Evolutionary conservation across 2,888 invertebrate species (phyloP), one percentile per base, ranked within the genome.

Genomic region (Myopa tessellatipennis): DNA sequence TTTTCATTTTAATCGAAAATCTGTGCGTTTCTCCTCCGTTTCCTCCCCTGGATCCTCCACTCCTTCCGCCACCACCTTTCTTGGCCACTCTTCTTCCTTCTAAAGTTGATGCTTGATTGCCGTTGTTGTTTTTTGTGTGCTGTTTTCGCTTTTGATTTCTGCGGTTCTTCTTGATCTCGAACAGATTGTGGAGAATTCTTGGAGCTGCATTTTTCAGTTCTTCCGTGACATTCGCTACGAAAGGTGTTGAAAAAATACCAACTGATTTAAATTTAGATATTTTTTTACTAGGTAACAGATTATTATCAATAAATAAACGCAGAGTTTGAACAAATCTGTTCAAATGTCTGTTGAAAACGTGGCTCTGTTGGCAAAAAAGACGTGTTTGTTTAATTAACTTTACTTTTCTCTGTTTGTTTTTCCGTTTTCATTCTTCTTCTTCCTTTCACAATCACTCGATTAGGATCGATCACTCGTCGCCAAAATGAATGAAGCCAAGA

Each of bases 401-500:
- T 34, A 61, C 1, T 7, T 61, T 61, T 61, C 55, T 52, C 58
- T 78, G 73, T 76, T 34, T 70, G 63, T 70, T 71, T 67, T 67
- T 67, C 63, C 45, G 73, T 79, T 72, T 50, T 70, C 55, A 18
- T 52, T 26, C 61, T 76, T 74, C 75, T 78, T 80, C 78, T 81
- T 40, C 67, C 38, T 77, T 69, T 8, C 65, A 60, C 65, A 81
- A 79, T 73, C 14, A 12, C 16, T n/a, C n/a, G 26, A 26, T 26
- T 26, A 26, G 26, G 26, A 26, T 26, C 26, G 26, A 26, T 26
- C 26, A 2, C 26, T 26, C 26, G 26, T 2, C 26, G 72, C 74
- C 84, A 14, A 88, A 80, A 89, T 89, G 88, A 89, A 87, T 89
- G 94, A 94, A 90, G 92, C 93, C 82, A 92, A 91, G 82, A 94